Conservation (phyloP, 2,888 invertebrate genomes). For the Lasioglossum marginatum region DNA sequence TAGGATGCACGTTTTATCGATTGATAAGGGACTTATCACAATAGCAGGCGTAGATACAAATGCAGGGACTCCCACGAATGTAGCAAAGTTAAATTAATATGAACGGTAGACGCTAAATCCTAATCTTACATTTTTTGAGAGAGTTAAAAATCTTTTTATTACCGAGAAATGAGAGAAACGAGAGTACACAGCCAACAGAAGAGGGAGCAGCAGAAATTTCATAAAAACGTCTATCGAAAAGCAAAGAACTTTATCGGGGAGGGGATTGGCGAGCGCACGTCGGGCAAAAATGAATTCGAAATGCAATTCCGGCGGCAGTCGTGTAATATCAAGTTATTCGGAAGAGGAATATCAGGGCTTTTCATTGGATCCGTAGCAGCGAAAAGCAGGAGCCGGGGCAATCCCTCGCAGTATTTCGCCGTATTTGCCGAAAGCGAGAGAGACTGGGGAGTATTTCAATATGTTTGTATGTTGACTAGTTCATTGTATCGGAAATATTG, state of each 20-base stretch:
- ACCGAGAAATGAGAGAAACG: no score
- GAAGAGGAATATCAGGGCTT: constrained; percentile 9
- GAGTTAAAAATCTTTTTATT: no score
- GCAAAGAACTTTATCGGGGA: neutral
- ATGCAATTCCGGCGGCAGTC: constrained; percentile 6
- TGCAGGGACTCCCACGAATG: no score
- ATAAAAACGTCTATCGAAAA: neutral
- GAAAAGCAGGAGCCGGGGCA: constrained; percentile 43
- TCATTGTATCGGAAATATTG: constrained; percentile 68
- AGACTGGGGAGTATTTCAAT: constrained; percentile 66
- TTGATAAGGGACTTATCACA: neutral
- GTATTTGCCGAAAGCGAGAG: constrained; percentile 51
- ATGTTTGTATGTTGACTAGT: constrained; percentile 68
- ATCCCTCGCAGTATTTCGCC: constrained; percentile 42
- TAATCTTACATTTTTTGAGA: no score
- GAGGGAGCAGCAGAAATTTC: neutral
- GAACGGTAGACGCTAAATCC: no score
- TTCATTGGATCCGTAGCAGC: constrained; percentile 33
- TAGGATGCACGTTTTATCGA: neutral
- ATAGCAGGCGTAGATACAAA: neutral
- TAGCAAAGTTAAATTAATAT: no score
- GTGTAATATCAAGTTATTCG: constrained; percentile 28
- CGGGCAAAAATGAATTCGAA: neutral
- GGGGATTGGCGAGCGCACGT: neutral
- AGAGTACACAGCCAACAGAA: no score